Percentiles rank a stretch among this genome's conserved stretches.
Conservation (phyloP, 1,140 invertebrate genomes). For the Cyclina sinensis region DNA sequence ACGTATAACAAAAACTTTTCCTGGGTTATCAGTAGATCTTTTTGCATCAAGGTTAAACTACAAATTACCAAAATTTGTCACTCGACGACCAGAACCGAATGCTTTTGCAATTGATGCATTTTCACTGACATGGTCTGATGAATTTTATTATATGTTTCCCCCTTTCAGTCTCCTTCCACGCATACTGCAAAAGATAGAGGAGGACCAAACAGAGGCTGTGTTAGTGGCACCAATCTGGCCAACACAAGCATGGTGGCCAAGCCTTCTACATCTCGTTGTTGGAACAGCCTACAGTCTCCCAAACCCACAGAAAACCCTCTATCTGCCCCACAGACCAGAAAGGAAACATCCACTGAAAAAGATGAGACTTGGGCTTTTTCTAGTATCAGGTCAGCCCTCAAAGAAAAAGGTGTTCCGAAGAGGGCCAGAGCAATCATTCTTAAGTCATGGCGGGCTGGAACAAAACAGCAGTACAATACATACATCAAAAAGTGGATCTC, state of each 20-base stretch:
- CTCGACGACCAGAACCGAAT: neutral
- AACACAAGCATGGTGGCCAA: slow-evolving; percentile 63
- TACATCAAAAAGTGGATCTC: slow-evolving; percentile 25
- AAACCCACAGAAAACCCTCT: neutral
- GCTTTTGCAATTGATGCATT: slow-evolving; percentile 61
- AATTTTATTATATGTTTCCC: slow-evolving; percentile 45
- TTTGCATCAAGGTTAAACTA: slow-evolving; percentile 12
- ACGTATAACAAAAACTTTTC: neutral
- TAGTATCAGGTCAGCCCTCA: neutral
- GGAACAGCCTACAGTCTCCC: neutral
- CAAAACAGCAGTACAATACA: slow-evolving; percentile 12
- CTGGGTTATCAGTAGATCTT: too few relatives aligned
- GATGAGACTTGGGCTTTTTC: neutral
- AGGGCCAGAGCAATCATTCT: neutral
- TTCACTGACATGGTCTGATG: slow-evolving; percentile 41
- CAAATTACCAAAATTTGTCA: neutral
- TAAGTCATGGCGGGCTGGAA: neutral
- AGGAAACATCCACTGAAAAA: neutral
- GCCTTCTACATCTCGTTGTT: neutral
- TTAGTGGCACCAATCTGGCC: too few relatives aligned
- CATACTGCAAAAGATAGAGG: slow-evolving; percentile 50
- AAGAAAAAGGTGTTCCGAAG: neutral
- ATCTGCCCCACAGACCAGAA: neutral
- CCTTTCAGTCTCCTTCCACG: too few relatives aligned
- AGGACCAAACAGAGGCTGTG: slow-evolving; percentile 50